A percentile compares a stretch with the other conserved stretches of the same genome.
Conservation (phyloP, 2,113 vertebrate species). For the Grallaria varia region DNA sequence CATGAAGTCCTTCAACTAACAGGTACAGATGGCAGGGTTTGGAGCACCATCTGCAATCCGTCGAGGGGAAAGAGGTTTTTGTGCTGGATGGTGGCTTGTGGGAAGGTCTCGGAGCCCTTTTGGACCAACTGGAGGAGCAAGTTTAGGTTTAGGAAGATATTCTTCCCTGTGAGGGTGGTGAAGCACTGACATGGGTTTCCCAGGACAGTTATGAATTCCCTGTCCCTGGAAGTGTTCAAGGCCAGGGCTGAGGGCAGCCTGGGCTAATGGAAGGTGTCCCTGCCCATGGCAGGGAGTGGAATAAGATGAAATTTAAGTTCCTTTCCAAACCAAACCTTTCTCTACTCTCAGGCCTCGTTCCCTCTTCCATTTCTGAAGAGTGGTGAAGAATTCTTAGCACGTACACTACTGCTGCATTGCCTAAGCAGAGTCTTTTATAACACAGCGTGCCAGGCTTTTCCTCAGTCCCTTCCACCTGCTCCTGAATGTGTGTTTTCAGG, state of each 20-base stretch:
- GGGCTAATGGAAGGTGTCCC: not conserved
- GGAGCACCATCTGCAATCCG: not conserved
- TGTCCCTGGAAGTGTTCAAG: not conserved
- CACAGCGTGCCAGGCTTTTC: fast-evolving
- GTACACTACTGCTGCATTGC: fast-evolving
- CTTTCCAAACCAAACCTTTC: not conserved
- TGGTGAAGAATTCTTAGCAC: no score
- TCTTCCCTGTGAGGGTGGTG: fast-evolving
- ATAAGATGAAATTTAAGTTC: not conserved
- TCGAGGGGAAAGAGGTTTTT: not conserved
- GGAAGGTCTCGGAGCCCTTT: not conserved
- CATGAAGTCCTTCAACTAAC: not conserved
- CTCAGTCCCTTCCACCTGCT: not conserved
- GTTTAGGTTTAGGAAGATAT: not conserved
- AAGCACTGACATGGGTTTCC: not conserved
- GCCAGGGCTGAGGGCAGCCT: not conserved
- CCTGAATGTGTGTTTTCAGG: fast-evolving
- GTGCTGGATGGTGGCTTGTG: not conserved
- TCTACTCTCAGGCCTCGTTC: not conserved
- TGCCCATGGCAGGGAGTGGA: not conserved
- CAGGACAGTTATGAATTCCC: not conserved
- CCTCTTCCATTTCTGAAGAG: not conserved
- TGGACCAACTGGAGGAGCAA: not conserved
- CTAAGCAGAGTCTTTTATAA: not conserved
- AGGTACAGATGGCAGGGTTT: not conserved